phyloP scores from a whole-genome alignment of 2,797 vertebrate genomes.

The Myotis vivesi region DNA sequence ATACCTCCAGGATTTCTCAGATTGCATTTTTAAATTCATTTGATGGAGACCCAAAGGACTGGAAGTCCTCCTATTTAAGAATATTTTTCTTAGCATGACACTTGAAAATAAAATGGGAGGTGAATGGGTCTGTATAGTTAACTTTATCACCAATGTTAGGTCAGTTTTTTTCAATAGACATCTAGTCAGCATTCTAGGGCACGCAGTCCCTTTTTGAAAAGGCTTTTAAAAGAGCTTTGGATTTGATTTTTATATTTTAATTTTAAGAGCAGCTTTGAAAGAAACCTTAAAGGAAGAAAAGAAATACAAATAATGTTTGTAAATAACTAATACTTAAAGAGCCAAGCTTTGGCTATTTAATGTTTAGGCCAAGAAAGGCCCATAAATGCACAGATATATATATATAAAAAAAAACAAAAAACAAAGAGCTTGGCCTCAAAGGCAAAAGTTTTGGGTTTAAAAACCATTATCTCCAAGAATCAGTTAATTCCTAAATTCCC shows the following conservation, averaged over 20 bases:
- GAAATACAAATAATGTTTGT: conserved; percentile 22
- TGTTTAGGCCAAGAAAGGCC: conserved; percentile 3
- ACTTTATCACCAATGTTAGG: background rate
- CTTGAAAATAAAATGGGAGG: background rate
- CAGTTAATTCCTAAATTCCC: background rate
- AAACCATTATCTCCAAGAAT: conserved; percentile 14
- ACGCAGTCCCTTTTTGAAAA: background rate
- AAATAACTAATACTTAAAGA: conserved; percentile 18
- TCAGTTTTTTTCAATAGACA: background rate
- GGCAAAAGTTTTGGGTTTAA: background rate
- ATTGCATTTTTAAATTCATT: conserved; percentile 35
- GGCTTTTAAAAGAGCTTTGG: conserved; percentile 26
- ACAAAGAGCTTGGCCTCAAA: background rate
- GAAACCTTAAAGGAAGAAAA: background rate
- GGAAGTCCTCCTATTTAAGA: background rate
- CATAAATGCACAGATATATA: background rate
- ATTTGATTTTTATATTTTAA: conserved; percentile 58
- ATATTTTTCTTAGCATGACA: background rate
- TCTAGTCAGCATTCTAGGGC: background rate
- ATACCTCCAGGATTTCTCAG: background rate
- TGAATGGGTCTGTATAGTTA: background rate
- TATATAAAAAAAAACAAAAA: background rate
- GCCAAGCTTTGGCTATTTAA: background rate
- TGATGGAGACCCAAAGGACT: background rate
- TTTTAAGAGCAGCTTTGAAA: conserved; percentile 46